phyloP scores from a whole-genome alignment of 1,140 invertebrate species.

The Neodiprion fabricii region DNA sequence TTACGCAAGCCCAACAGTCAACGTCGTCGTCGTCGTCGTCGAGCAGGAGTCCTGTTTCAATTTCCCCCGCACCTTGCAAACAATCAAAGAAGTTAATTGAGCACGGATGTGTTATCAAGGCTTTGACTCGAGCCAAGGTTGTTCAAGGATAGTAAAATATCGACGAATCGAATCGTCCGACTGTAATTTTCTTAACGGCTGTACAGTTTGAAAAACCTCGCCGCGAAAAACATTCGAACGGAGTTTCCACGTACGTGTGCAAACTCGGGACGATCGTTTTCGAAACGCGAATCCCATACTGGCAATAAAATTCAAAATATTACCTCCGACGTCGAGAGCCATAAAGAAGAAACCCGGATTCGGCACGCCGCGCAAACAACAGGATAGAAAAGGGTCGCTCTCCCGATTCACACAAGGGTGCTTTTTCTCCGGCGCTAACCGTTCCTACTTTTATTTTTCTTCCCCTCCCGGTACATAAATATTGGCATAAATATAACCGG shows the following conservation, averaged over 20 bases:
- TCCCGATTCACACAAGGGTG: not conserved
- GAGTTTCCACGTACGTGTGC: not conserved
- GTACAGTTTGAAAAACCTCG: not conserved
- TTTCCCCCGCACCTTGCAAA: not conserved
- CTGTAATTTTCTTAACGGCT: not conserved
- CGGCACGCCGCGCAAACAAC: conserved; percentile 37
- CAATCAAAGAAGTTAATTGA: not conserved
- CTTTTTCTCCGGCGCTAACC: conserved; percentile 12
- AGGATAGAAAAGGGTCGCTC: conserved; percentile 10
- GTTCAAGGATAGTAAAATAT: not conserved
- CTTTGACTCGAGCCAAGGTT: not conserved
- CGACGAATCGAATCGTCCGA: conserved; percentile 1
- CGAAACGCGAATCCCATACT: not conserved
- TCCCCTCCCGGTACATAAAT: not conserved
- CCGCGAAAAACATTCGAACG: not conserved
- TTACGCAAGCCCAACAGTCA: not conserved
- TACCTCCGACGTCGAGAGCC: conserved; percentile 37
- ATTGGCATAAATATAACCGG: not conserved
- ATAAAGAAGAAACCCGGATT: conserved; percentile 54
- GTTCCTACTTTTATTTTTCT: conserved; percentile 7
- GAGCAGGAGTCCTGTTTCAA: not conserved
- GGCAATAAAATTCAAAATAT: conserved; percentile 49
- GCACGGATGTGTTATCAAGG: not conserved
- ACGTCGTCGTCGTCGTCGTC: not conserved
- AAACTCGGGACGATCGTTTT: not conserved